Evolutionary conservation across 2,797 vertebrate genomes (phyloP), one percentile per base, ranked within the genome.

Genomic region (Gastrophryne carolinensis): DNA sequence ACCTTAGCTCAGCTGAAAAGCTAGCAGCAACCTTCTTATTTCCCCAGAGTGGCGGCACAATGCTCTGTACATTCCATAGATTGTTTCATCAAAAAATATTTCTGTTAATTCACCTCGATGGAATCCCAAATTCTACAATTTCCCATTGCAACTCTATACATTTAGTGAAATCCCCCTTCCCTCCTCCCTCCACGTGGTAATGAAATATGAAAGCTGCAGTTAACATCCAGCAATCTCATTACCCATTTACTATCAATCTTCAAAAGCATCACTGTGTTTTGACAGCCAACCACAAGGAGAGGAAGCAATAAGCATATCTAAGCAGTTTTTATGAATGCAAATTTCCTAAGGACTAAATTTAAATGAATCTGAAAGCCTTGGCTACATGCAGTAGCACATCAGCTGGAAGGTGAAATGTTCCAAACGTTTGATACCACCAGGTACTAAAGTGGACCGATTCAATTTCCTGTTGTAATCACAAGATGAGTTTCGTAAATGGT

Each of bases 181-280:
- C 81, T 79, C 67, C 76, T 63, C 63, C 69, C 80, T 61, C 75
- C 68, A 64, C 29, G 4, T 52, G 21, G 72, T 19, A 86, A 82
- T 79, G 82, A 84, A 86, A 88, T 84, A 83, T 82, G 75, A 89
- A 86, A 67, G 80, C 58, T 65, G 79, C 68, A 78, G 81, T 83
- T 89, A 87, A 84, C 74, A 86, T 83, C 80, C 84, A 85, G 83
- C 82, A 81, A 84, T 82, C 86, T 89, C 80, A 84, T 85, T 89
- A 86, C 65, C 75, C 70, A 85, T 84, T 83, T 79, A 80, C 80
- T 54, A 81, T 82, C 87, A 87, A 89, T 88, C 83, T 87, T 87
- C 82, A 88, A 84, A 84, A 83, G 78, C 83, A 83, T 83, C 81
- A 80, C 73, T 53, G 30, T 87, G 81, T 89, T 89, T 86, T 88